phyloP scores from a whole-genome alignment of 2,888 invertebrate genomes.

The Deilephila porcellus region DNA sequence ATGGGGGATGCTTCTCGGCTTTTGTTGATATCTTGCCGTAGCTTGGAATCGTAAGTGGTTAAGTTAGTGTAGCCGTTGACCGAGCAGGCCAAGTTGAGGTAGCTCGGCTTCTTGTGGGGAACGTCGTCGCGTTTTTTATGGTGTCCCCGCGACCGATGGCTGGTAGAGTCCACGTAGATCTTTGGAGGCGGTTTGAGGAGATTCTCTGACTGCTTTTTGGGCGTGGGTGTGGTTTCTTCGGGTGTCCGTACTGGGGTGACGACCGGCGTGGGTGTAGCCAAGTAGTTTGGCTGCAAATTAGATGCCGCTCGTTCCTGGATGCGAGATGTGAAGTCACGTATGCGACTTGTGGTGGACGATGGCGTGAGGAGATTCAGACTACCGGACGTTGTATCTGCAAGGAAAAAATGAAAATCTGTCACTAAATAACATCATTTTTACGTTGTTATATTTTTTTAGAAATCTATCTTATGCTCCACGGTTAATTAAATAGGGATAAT shows the following conservation, averaged over 20 bases:
- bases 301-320: slow-evolving; percentile 82
- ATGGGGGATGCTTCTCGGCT: slow-evolving; percentile 90
- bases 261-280: slow-evolving; percentile 57
- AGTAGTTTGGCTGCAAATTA: slow-evolving; percentile 59
- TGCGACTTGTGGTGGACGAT: slow-evolving; percentile 84
- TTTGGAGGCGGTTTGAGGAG: slow-evolving; percentile 76
- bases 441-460: too few relatives aligned
- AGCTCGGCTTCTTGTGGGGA: slow-evolving; percentile 91
- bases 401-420: slow-evolving; percentile 14
- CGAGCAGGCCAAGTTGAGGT: slow-evolving; percentile 94
- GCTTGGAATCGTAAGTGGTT: slow-evolving; percentile 93
- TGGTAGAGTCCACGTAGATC: slow-evolving; percentile 67
- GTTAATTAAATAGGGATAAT: not conserved
- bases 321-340: slow-evolving; percentile 85
- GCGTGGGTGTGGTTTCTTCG: slow-evolving; percentile 63
- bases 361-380: slow-evolving; percentile 87
- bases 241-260: slow-evolving; percentile 66
- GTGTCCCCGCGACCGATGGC: slow-evolving; percentile 71
- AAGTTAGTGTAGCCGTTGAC: slow-evolving; percentile 95
- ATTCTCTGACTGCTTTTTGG: slow-evolving; percentile 63
- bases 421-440: not conserved
- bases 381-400: slow-evolving; percentile 85
- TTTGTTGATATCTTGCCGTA: slow-evolving; percentile 89
- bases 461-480: not conserved
- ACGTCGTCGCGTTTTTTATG: slow-evolving; percentile 75